Base-by-base conservation (phyloP, 2,888 invertebrate species). In the Hyles lineata region DNA sequence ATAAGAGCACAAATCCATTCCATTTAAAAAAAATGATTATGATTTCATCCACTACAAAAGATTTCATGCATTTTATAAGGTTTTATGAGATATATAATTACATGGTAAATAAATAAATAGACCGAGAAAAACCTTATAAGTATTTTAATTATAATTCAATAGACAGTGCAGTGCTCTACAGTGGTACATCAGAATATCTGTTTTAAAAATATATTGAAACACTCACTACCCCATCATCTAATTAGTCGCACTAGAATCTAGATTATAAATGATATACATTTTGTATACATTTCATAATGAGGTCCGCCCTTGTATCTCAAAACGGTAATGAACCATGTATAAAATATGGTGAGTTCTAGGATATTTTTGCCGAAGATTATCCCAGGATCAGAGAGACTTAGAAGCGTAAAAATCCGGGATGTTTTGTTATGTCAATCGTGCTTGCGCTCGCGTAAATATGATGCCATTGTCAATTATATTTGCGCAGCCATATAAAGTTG, bases 251-350 rank as follows among this genome's bases (percentile, higher is more conserved):
- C 55, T 50, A 35, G 7, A 3, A 29, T 29, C 55, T 50, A 50
- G 21, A 67, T 67, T 67, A 63, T 63, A 67, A 67, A 67, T 63
- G 2, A n/a, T 35, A 35, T 67, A 21, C 50, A 62, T 62, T 19
- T 32, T 62, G 32, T 32, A 29, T 62, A 17, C 19, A 29, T 2
- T n/a, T n/a, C n/a, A n/a, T 55, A 62, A 62, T n/a, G 35, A 62
- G n/a, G 19, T 15, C 67, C 15, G 50, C 15, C 23, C 19, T 50
- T 67, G 50, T 23, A 67, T 50, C 23, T 73, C 23, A 76, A 72
- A 77, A 71, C 52, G 74, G 72, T 77, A 78, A 76, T 77, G 74
- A 75, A 74, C 74, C 74, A 70, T 71, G 72, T 74, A 76, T 76
- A 74, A 76, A 76, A 77, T 74, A 76, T 73, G 74, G 74, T 73